phyloP scores from a whole-genome alignment of 2,113 vertebrate species.

The Pogona vitticeps region DNA sequence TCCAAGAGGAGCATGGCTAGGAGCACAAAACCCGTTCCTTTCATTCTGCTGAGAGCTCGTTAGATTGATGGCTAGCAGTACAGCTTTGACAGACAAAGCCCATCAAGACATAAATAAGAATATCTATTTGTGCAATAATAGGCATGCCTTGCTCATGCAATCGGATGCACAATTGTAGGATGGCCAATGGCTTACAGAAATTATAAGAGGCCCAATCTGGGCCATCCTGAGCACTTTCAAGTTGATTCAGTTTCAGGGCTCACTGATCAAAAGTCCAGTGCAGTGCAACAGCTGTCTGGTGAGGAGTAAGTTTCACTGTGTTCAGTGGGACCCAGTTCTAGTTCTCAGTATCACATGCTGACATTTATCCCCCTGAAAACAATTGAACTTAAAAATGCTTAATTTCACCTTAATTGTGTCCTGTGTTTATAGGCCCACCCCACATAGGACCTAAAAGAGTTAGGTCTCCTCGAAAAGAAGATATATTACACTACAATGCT shows the following conservation, averaged over 20 bases:
- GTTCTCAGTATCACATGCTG: neutral
- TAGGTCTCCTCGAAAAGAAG: neutral
- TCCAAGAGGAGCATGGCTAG: neutral
- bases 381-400: neutral
- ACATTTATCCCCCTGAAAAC: neutral
- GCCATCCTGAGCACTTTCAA: neutral
- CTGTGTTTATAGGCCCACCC: neutral
- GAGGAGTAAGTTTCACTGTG: neutral
- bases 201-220: no score
- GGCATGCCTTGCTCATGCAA: neutral
- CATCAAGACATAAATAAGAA: constrained; percentile 6
- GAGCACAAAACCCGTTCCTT: constrained; percentile 3
- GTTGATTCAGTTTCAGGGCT: neutral
- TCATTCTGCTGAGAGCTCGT: neutral
- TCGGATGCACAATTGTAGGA: neutral
- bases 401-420: neutral
- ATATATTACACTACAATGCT: neutral
- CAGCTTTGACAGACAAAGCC: neutral
- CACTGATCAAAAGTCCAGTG: neutral
- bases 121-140: neutral
- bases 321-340: neutral
- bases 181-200: neutral
- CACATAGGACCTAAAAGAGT: neutral
- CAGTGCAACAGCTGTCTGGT: neutral
- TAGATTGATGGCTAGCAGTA: constrained; percentile 1